Conservation (phyloP, 2,113 vertebrate genomes). For the Edolisoma coerulescens region DNA sequence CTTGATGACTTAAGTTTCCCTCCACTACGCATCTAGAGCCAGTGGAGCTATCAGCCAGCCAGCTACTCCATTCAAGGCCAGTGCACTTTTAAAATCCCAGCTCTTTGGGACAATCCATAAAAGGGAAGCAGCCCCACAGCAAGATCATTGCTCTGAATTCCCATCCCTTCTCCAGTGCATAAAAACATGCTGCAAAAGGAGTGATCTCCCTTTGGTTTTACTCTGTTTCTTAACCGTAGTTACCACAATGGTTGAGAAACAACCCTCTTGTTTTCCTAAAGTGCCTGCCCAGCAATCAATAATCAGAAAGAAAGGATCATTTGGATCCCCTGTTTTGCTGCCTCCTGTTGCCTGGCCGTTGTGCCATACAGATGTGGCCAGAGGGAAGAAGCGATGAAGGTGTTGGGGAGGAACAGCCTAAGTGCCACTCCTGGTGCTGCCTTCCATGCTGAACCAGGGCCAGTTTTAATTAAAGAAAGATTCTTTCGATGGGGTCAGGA, state of each 20-base stretch:
- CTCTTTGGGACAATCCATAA: background rate
- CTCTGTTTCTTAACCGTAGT: background rate
- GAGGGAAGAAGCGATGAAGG: background rate
- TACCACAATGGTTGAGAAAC: background rate
- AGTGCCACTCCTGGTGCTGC: background rate
- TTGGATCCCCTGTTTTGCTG: background rate
- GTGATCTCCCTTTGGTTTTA: background rate
- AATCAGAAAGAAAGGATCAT: background rate
- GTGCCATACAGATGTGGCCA: background rate
- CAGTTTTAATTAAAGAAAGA: background rate
- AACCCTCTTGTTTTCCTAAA: background rate
- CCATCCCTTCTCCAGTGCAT: background rate
- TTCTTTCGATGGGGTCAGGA: background rate
- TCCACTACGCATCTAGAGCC: background rate
- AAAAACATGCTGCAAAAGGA: background rate
- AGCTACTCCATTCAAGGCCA: background rate
- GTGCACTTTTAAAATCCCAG: slow-evolving; percentile 34
- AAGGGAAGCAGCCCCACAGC: background rate
- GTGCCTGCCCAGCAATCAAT: background rate
- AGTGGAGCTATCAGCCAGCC: background rate
- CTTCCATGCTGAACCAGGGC: background rate
- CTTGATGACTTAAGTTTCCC: background rate
- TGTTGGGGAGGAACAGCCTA: background rate
- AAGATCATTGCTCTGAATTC: background rate
- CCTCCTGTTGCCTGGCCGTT: background rate